phyloP scores from a whole-genome alignment of 2,797 vertebrate genomes.

The Geotrypetes seraphini region DNA sequence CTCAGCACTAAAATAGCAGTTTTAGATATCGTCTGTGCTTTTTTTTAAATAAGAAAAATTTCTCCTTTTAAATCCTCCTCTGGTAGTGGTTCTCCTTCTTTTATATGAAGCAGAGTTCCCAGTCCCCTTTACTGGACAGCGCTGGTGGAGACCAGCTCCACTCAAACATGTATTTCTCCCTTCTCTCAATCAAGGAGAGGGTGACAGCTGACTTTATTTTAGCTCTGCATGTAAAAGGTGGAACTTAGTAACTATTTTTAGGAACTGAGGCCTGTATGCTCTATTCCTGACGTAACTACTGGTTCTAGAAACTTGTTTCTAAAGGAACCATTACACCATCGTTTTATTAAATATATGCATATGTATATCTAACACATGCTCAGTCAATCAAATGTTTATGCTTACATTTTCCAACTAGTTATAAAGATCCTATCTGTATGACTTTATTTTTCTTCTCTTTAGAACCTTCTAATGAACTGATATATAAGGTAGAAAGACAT shows the following conservation, averaged over 20 bases:
- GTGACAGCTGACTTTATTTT: slow-evolving; percentile 82
- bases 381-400: slow-evolving; percentile 19
- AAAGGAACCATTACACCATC: slow-evolving; percentile 18
- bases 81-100: slow-evolving; percentile 4
- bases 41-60: background rate
- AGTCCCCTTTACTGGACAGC: slow-evolving; percentile 32
- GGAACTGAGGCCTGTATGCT: slow-evolving; percentile 57
- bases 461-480: too few relatives aligned
- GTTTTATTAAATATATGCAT: slow-evolving; percentile 7
- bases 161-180: slow-evolving; percentile 41
- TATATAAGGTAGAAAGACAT: slow-evolving; percentile 2
- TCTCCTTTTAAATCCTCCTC: slow-evolving; percentile 11
- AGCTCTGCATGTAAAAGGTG: slow-evolving; percentile 47
- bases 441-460: slow-evolving; percentile 8
- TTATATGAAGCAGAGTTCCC: slow-evolving; percentile 29
- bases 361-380: slow-evolving; percentile 17
- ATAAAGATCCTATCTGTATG: too few relatives aligned
- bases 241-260: slow-evolving; percentile 59
- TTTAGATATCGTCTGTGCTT: slow-evolving; percentile 3
- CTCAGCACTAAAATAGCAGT: background rate
- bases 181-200: slow-evolving; percentile 53
- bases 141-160: slow-evolving; percentile 78
- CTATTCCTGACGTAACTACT: slow-evolving; percentile 42
- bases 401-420: too few relatives aligned
- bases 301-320: slow-evolving; percentile 49